Conservation (phyloP, 2,797 vertebrate genomes). For the Tenualosa ilisha region DNA sequence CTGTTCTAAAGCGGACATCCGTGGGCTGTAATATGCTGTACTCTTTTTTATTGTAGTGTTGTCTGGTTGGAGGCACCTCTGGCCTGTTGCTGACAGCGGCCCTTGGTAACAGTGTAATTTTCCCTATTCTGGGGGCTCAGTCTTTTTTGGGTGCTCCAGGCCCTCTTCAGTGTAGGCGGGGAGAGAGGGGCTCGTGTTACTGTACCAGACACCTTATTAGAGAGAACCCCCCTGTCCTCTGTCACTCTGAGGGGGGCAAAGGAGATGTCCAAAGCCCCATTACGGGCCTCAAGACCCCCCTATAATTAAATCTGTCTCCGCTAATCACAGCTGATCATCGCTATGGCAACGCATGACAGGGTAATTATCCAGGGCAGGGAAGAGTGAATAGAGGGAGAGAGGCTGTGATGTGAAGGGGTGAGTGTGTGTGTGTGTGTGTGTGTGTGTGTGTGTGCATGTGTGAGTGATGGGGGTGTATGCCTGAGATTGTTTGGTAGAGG, state of each 20-base stretch:
- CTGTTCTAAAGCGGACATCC: background rate
- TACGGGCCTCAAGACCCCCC: conserved; percentile 42
- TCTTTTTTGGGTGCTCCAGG: background rate
- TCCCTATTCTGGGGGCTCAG: background rate
- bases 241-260: conserved; percentile 34
- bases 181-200: conserved; percentile 25
- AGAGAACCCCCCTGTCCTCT: conserved; percentile 33
- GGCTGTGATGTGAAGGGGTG: conserved; percentile 12
- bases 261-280: conserved; percentile 37
- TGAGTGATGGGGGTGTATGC: background rate
- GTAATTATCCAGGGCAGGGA: conserved; percentile 49
- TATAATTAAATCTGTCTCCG: conserved; percentile 58
- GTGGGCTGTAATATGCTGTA: background rate
- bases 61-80: background rate
- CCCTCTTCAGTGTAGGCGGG: background rate
- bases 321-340: conserved; percentile 57
- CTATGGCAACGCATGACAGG: conserved; percentile 49
- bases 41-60: background rate
- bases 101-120: background rate
- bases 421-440: background rate
- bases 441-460: background rate
- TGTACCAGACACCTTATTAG: conserved; percentile 42
- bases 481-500: too few species aligned
- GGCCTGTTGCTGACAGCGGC: background rate
- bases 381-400: conserved; percentile 37